Conservation (phyloP, 2,113 vertebrate species). For the Puma concolor region DNA sequence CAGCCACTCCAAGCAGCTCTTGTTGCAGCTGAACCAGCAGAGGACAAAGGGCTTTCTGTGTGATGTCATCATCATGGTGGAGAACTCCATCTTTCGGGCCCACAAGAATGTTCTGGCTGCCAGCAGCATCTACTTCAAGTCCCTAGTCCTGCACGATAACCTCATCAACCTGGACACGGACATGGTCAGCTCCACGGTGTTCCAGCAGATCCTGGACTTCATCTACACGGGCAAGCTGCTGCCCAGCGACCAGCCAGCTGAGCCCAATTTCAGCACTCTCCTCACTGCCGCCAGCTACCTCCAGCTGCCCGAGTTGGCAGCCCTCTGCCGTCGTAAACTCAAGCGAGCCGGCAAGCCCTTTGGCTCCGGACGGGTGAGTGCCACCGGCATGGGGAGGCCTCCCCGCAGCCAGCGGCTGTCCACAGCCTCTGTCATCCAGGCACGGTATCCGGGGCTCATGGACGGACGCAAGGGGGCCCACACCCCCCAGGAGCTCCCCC, state of each 20-base stretch:
- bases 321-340: constrained; percentile 96
- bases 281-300: constrained; percentile 99
- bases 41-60: constrained; percentile 99
- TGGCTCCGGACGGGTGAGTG: constrained; percentile 87
- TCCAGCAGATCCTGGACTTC: constrained; percentile 98
- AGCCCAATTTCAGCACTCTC: constrained; percentile 96
- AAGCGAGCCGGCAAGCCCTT: constrained; percentile 93
- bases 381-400: constrained; percentile 89
- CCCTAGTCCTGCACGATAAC: constrained; percentile 98
- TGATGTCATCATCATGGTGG: constrained; percentile 98
- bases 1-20: constrained; percentile 99
- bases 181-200: constrained; percentile 97
- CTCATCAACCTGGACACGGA: constrained; percentile 99
- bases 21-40: constrained; percentile 99
- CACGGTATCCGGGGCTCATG: constrained; percentile 91
- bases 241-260: constrained; percentile 92
- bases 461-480: constrained; percentile 90
- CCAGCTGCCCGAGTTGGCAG: constrained; percentile 98
- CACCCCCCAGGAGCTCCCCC: constrained; percentile 90
- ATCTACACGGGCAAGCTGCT: constrained; percentile 98
- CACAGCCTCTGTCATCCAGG: constrained; percentile 90
- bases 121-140: constrained; percentile 99
- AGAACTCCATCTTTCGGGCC: constrained; percentile 98
- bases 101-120: constrained; percentile 98
- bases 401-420: constrained; percentile 93